Percentiles rank a stretch among this genome's conserved stretches.
Evolutionary conservation across 2,113 vertebrate species (phyloP).

Genomic region (Crocuta crocuta): DNA sequence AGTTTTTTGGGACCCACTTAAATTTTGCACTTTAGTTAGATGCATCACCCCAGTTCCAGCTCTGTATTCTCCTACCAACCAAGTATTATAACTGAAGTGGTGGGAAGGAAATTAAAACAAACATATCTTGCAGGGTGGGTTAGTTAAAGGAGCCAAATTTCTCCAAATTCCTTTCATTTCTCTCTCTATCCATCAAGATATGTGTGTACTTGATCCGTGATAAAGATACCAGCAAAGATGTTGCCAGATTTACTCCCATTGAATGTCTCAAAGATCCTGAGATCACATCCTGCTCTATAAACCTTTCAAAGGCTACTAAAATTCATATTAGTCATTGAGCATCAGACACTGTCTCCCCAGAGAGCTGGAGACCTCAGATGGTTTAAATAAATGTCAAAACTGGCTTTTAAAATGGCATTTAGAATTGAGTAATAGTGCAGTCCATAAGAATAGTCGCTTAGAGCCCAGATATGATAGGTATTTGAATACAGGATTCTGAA

Average conservation of each 20-base stretch:
- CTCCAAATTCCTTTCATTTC: not conserved
- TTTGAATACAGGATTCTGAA: slow-evolving; percentile 48
- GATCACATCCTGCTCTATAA: not conserved
- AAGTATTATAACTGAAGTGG: not conserved
- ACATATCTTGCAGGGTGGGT: not conserved
- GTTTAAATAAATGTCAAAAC: slow-evolving; percentile 65
- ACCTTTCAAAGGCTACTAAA: not conserved
- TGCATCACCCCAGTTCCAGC: not conserved
- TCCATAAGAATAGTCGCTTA: slow-evolving; percentile 49
- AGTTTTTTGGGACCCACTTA: not conserved
- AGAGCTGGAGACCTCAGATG: slow-evolving; percentile 6
- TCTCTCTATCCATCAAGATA: not conserved
- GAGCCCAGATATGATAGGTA: not conserved
- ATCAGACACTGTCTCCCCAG: not conserved
- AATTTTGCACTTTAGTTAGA: not conserved
- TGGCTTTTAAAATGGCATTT: slow-evolving; percentile 54
- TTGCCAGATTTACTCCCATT: not conserved
- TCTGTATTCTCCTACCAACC: not conserved
- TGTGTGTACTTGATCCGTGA: not conserved
- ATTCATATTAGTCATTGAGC: not conserved
- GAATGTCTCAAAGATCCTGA: not conserved
- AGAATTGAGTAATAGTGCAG: slow-evolving; percentile 17
- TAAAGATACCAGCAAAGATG: not conserved
- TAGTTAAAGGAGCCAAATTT: not conserved
- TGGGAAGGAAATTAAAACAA: not conserved